phyloP scores from a whole-genome alignment of 2,797 vertebrate genomes.

The Ispidina picta region DNA sequence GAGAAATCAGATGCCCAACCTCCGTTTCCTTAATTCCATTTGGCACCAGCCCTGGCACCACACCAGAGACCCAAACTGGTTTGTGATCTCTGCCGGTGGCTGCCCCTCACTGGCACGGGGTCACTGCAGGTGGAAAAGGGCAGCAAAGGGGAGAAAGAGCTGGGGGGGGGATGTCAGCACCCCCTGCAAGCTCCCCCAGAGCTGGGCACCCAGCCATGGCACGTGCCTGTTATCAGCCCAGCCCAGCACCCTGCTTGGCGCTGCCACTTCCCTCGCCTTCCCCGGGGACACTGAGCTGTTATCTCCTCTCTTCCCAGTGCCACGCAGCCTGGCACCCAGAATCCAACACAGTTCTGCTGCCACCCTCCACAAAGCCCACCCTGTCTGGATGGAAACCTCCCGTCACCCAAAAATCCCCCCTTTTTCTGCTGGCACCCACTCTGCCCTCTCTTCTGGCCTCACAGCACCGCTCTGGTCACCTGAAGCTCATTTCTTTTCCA shows the following conservation, averaged over 20 bases:
- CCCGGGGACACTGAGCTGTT: not conserved
- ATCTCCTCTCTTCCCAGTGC: not conserved
- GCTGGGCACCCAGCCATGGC: not conserved
- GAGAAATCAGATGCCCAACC: not conserved
- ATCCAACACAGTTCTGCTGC: fast-evolving
- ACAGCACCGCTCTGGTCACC: not conserved
- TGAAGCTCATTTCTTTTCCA: not conserved
- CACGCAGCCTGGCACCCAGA: not conserved
- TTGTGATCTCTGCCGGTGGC: not conserved
- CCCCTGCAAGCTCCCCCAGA: not conserved
- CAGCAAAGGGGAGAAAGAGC: not conserved
- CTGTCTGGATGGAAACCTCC: fast-evolving
- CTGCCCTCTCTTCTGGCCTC: fast-evolving
- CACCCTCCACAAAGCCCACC: not conserved
- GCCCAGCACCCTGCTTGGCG: not conserved
- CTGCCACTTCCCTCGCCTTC: not conserved
- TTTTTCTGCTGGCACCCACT: not conserved
- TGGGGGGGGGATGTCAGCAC: not conserved
- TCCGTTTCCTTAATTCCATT: not conserved
- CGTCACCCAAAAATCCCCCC: not conserved
- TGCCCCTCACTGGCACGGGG: not conserved
- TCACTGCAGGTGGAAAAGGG: not conserved
- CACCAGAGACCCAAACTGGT: not conserved
- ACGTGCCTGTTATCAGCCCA: not conserved
- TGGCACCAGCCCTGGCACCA: not conserved